These are phyloP conservation scores for Acleris literana DNA, from an alignment of 2,888 invertebrate genomes.

Conservation along the genomic window DNA sequence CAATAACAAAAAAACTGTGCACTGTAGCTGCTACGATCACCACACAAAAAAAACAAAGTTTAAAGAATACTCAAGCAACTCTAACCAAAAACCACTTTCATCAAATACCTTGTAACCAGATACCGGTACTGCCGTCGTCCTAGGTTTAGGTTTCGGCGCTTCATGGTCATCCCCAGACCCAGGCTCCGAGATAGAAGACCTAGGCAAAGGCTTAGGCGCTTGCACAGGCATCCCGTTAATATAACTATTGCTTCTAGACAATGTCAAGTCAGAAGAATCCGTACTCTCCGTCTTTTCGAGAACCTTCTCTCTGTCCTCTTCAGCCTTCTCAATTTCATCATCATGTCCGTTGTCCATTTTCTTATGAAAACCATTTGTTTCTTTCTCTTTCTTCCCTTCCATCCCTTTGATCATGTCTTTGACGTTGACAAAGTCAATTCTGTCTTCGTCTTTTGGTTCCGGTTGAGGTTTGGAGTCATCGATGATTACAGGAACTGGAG, in stretches of 20 bases:
- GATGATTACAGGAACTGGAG: conserved; percentile 49
- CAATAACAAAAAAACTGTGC: no score
- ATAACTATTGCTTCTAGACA: conserved; percentile 72
- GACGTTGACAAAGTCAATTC: conserved; percentile 82
- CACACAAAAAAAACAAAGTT: conserved; percentile 4
- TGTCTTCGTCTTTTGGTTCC: conserved; percentile 72
- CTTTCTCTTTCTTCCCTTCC: conserved; percentile 78
- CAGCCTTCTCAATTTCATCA: conserved; percentile 47
- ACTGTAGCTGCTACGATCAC: conserved; percentile 18
- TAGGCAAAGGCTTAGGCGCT: conserved; percentile 91
- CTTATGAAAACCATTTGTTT: conserved; percentile 72
- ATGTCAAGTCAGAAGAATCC: conserved; percentile 56
- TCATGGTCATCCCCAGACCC: conserved; percentile 79
- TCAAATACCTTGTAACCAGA: conserved; percentile 90
- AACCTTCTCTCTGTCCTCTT: conserved; percentile 40
- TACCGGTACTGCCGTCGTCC: conserved; percentile 86
- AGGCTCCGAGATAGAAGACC: conserved; percentile 90
- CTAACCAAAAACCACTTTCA: conserved; percentile 26
- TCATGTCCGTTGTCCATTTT: conserved; percentile 55
- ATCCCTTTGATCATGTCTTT: conserved; percentile 86
- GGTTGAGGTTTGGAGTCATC: conserved; percentile 59
- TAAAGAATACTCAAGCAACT: no score
- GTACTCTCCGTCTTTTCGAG: conserved; percentile 30
- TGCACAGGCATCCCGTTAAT: conserved; percentile 75
- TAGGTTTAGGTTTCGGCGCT: conserved; percentile 85